These are phyloP conservation scores for Choristoneura rosaceana DNA, from an alignment of 2,888 invertebrate species.

Conservation along the genomic window DNA sequence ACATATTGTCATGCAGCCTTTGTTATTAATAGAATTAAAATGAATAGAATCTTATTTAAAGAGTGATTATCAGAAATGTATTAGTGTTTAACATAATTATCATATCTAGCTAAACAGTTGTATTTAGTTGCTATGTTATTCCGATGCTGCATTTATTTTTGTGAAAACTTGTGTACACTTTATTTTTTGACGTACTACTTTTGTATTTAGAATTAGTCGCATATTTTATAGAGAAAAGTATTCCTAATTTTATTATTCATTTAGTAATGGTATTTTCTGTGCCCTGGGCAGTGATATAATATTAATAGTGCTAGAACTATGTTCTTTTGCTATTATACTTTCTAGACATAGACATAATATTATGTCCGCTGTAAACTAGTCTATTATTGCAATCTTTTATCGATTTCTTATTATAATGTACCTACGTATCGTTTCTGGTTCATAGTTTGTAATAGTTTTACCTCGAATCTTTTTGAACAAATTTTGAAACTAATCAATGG, in stretches of 20 bases:
- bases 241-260: slow-evolving; percentile 51
- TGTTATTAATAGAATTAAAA: slow-evolving; percentile 8
- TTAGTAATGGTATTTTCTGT: slow-evolving; percentile 50
- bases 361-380: slow-evolving; percentile 37
- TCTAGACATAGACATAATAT: slow-evolving; percentile 44
- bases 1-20: not conserved
- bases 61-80: slow-evolving; percentile 27
- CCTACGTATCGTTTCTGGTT: slow-evolving; percentile 51
- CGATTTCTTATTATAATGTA: slow-evolving; percentile 41
- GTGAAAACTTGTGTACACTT: slow-evolving; percentile 52
- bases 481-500: slow-evolving; percentile 21
- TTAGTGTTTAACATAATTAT: slow-evolving; percentile 25
- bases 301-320: slow-evolving; percentile 48
- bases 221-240: slow-evolving; percentile 56
- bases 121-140: slow-evolving; percentile 36
- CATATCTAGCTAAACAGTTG: slow-evolving; percentile 24
- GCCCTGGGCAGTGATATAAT: slow-evolving; percentile 55
- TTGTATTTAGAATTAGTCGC: slow-evolving; percentile 57
- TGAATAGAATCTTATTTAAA: slow-evolving; percentile 22
- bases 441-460: slow-evolving; percentile 39
- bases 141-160: slow-evolving; percentile 65
- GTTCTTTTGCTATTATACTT: slow-evolving; percentile 61
- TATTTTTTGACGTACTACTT: slow-evolving; percentile 69
- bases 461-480: slow-evolving; percentile 31
- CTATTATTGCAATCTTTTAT: slow-evolving; percentile 40